These are phyloP conservation scores for Parambassis ranga DNA, from an alignment of 2,797 vertebrate genomes.

Conservation along the genomic window DNA sequence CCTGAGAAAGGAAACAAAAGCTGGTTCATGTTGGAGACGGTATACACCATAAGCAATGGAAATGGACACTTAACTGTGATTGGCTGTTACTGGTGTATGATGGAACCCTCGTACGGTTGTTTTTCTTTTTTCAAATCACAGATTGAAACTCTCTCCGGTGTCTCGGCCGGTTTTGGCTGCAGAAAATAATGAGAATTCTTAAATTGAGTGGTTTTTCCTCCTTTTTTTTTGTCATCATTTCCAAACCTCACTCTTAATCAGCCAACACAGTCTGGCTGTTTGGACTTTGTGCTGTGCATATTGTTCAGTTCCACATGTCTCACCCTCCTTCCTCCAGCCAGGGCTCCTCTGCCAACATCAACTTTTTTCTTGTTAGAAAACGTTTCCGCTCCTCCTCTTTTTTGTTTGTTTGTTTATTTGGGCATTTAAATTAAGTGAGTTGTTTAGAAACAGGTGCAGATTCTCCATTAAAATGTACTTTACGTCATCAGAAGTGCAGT, in stretches of 20 bases:
- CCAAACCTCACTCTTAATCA: not conserved
- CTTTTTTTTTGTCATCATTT: not conserved
- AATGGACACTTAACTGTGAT: no score
- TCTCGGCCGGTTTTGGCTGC: not conserved
- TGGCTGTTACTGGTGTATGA: no score
- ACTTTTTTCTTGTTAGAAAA: constrained; percentile 14
- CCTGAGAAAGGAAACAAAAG: not conserved
- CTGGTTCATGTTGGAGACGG: not conserved
- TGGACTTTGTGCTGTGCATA: constrained; percentile 58
- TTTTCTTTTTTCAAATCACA: not conserved
- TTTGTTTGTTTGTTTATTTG: not conserved
- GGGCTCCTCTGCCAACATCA: constrained; percentile 34
- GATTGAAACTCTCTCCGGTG: constrained; percentile 1
- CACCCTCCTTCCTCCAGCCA: constrained; percentile 3
- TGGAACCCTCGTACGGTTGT: no score
- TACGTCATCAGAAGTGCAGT: constrained; percentile 1
- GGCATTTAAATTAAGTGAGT: not conserved
- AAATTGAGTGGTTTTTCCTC: constrained; percentile 23
- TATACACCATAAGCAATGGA: no score
- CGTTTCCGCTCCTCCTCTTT: not conserved
- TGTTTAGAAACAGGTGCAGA: constrained; percentile 17
- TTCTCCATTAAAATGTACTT: not conserved
- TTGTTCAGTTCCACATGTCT: constrained; percentile 31
- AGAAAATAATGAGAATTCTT: constrained; percentile 11
- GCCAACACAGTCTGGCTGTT: constrained; percentile 24